Conservation (phyloP, 2,888 invertebrate species). For the Acronicta alni region DNA sequence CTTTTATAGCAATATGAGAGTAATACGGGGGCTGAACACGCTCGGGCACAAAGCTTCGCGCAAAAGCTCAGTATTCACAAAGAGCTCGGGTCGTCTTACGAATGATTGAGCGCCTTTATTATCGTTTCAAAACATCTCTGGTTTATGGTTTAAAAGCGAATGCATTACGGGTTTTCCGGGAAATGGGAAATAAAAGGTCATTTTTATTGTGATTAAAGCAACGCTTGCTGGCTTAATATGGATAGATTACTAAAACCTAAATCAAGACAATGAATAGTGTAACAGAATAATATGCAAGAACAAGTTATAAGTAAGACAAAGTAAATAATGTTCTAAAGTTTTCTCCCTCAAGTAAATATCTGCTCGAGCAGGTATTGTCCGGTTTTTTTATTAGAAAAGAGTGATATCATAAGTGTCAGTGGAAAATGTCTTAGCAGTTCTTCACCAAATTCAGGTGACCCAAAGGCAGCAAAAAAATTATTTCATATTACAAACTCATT, state of each 20-base stretch:
- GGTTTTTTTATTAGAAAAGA: too few relatives aligned
- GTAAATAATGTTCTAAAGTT: too few relatives aligned
- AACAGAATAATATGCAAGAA: too few relatives aligned
- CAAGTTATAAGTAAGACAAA: too few relatives aligned
- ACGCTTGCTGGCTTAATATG: neutral
- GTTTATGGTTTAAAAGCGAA: slow-evolving; percentile 26
- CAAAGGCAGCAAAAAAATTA: too few relatives aligned
- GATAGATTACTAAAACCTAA: neutral
- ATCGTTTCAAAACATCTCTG: slow-evolving; percentile 34
- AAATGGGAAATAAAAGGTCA: slow-evolving; percentile 21
- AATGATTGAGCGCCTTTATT: slow-evolving; percentile 50
- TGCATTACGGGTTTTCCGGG: slow-evolving; percentile 26
- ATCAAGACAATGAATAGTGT: too few relatives aligned
- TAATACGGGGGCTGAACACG: slow-evolving; percentile 36
- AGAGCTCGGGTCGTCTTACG: slow-evolving; percentile 41
- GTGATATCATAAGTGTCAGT: too few relatives aligned
- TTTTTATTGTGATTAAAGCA: slow-evolving; percentile 2
- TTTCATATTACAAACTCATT: slow-evolving; percentile 30
- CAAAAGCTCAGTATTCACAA: slow-evolving; percentile 46
- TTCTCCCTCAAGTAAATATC: too few relatives aligned
- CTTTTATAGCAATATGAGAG: slow-evolving; percentile 36
- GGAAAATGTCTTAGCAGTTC: too few relatives aligned
- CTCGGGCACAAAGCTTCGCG: slow-evolving; percentile 41
- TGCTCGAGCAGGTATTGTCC: too few relatives aligned
- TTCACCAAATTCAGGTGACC: too few relatives aligned